Evolutionary conservation across 2,888 invertebrate genomes (phyloP), one percentile per base, ranked within the genome.

Genomic region (Rugalucina vietnamica): DNA sequence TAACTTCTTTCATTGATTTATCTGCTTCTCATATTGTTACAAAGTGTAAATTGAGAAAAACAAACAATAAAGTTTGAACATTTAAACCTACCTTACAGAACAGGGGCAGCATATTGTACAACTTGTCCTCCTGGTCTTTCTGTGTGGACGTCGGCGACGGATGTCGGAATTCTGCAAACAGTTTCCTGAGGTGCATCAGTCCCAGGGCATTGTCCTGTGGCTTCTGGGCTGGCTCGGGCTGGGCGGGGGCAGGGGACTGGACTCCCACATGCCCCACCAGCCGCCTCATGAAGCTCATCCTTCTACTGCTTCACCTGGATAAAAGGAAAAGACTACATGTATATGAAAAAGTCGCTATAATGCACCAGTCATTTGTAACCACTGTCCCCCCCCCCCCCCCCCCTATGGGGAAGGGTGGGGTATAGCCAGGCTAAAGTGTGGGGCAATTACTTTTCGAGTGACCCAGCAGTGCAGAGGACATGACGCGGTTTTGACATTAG

Each of bases 31-130:
- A n/a, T n/a, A n/a, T n/a, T n/a, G 43, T 43, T 43, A 43, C 18
- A 43, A 43, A 8, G 18, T 43, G 43, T 43, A 18, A 43, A 43
- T 43, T 18, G 18, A 18, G 10, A 43, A 43, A 43, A 12, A 43
- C 43, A 43, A 8, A 43, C 18, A 18, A 43, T 12, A 43, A 18
- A 8, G 18, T 18, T 43, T 43, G 43, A 43, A 43, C 10, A 12
- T n/a, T 18, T 27, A 21, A 27, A 69, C 82, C 60, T 96, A 98
- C 98, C 97, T 99, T 99, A 96, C 98, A 99, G 96, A 99, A 99
- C 54, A 99, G 96, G 79, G 99, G 99, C 94, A 99, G 96, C 98
- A 99, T 98, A 95, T 98, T 98, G 95, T 99, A 99, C 21, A 99
- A 96, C 95, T 98, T 98, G 93, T 97, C 97, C 95, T 99, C 98